These are phyloP conservation scores for Nomada ferruginata DNA, from an alignment of 2,888 invertebrate species.

Conservation along the genomic window DNA sequence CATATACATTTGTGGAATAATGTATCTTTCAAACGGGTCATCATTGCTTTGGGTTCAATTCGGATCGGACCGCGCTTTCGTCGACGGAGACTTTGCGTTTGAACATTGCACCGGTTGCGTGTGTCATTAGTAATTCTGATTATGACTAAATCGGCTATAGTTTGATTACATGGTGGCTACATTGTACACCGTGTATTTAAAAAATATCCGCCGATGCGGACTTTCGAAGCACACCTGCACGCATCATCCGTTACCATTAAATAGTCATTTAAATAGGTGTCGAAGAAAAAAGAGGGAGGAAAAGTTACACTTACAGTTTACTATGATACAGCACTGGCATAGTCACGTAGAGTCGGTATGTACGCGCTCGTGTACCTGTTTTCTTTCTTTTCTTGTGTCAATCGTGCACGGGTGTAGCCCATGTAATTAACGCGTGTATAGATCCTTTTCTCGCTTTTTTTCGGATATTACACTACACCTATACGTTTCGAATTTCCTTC, in stretches of 20 bases:
- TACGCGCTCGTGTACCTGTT: constrained; percentile 47
- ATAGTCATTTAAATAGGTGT: constrained; percentile 72
- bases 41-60: background rate
- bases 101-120: constrained; percentile 51
- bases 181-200: constrained; percentile 63
- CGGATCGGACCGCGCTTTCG: constrained; percentile 29
- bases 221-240: constrained; percentile 60
- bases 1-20: constrained; percentile 7
- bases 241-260: constrained; percentile 29
- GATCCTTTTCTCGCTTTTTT: constrained; percentile 56
- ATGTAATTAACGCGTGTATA: constrained; percentile 43
- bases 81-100: constrained; percentile 33
- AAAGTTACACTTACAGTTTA: constrained; percentile 77
- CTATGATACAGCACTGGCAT: constrained; percentile 82
- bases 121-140: constrained; percentile 48
- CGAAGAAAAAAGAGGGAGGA: constrained; percentile 70
- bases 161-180: constrained; percentile 64
- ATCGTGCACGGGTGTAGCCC: constrained; percentile 38
- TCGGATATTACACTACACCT: constrained; percentile 76
- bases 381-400: constrained; percentile 19
- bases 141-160: constrained; percentile 60
- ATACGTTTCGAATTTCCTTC: constrained; percentile 52
- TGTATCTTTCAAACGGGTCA: constrained; percentile 10
- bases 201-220: constrained; percentile 65
- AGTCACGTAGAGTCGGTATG: constrained; percentile 74